These are phyloP conservation scores for Uromys caudimaculatus DNA, from an alignment of 2,797 vertebrate genomes.

Conservation along the genomic window DNA sequence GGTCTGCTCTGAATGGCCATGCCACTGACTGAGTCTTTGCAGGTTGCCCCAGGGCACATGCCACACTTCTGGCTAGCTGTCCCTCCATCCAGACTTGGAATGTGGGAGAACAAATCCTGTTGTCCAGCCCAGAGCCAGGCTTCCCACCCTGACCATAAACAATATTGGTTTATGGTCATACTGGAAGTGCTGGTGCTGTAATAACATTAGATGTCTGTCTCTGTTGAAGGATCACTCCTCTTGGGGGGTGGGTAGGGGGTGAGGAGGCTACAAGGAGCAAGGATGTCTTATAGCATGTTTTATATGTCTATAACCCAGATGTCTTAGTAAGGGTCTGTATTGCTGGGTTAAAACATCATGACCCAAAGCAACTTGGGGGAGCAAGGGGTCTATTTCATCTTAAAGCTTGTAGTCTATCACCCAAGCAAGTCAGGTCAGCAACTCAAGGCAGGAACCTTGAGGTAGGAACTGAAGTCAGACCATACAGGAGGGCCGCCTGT, in stretches of 20 bases:
- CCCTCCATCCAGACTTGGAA: not conserved
- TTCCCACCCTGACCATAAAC: not conserved
- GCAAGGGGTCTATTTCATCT: not conserved
- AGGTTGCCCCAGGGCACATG: not conserved
- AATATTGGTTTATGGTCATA: not conserved
- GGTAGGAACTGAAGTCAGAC: not conserved
- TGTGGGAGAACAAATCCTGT: not conserved
- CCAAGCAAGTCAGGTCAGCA: not conserved
- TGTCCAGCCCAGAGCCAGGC: not conserved
- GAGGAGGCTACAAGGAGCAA: not conserved
- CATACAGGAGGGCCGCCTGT: not conserved
- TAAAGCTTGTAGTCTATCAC: not conserved
- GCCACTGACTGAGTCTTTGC: not conserved
- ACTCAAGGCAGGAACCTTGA: not conserved
- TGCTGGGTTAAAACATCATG: not conserved
- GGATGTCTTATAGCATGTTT: not conserved
- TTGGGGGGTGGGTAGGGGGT: not conserved
- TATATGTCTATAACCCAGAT: too few species aligned
- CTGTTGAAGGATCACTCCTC: not conserved
- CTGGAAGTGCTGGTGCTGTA: not conserved
- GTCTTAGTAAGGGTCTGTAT: not conserved
- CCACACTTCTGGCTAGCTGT: not conserved
- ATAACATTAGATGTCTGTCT: accelerated
- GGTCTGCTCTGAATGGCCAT: not conserved
- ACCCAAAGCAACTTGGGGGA: not conserved